Evolutionary conservation across 2,113 vertebrate species (phyloP), one percentile per base, ranked within the genome.

Genomic region (Mixornis gularis): DNA sequence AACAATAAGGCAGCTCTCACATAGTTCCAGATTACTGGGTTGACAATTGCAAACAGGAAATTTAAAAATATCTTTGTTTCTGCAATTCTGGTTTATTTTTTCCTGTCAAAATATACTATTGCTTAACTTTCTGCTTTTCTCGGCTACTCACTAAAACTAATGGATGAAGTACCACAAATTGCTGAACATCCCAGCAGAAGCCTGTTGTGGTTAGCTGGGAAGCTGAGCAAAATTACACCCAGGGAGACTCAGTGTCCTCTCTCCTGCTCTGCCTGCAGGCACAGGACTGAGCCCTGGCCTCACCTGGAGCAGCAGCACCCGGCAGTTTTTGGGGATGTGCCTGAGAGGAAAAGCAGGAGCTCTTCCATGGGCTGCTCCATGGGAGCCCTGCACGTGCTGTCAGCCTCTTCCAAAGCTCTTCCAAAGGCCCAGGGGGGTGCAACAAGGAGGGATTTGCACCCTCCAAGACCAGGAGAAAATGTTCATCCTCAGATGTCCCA

Each of bases 401-500:
- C 76, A 76, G 49, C 44, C 43, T 74, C 81, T 74, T 38, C 78
- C 64, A 69, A 5, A 68, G 17, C 49, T 59, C 29, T 24, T 40
- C 29, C 25, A 14, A 22, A 43, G 9, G 15, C 32, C 24, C 41
- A 17, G 32, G 69, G 18, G 14, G 48, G 41, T 17, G 44, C 26
- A 55, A 40, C 13, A 62, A 58, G 29, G 34, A 82, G 34, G 9
- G 16, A 24, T 53, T 22, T 63, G 22, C 22, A 7, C 21, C 36
- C 38, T n/a, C 17, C 4, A 12, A n/a, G 56, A 25, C 6, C 3
- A 3, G 14, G 26, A 51, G n/a, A 52, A 72, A 65, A 62, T 18
- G 60, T 49, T 34, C 6, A 19, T 14, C 38, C 60, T 29, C 1
- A 0, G 29, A 14, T 10, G 13, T 6, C 19, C 19, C 0, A 0